These are phyloP conservation scores for Hydroisotoma schaefferi DNA, from an alignment of 2,888 invertebrate genomes.

Conservation along the genomic window DNA sequence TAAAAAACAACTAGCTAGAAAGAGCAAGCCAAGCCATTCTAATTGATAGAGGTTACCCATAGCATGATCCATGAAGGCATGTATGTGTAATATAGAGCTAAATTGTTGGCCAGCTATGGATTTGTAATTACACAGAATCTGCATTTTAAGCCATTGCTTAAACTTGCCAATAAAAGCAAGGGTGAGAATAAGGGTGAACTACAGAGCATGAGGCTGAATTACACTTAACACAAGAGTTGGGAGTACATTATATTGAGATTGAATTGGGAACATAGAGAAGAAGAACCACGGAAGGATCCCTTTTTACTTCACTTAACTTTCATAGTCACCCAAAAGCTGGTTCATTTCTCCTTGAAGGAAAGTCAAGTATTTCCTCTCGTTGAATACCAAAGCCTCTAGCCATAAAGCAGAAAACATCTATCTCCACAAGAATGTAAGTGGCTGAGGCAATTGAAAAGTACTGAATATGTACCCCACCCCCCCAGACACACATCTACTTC, in stretches of 20 bases:
- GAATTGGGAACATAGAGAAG: conserved; percentile 7
- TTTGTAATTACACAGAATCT: too few species aligned
- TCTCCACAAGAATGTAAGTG: conserved; percentile 3
- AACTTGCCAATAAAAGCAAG: background rate
- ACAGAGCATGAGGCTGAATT: conserved; percentile 5
- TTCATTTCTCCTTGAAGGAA: background rate
- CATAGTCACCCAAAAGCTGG: background rate
- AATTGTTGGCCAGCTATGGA: too few species aligned
- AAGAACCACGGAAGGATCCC: too few species aligned
- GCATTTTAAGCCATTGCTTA: too few species aligned
- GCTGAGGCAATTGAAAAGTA: too few species aligned
- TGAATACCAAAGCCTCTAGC: conserved; percentile 1
- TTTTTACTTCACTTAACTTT: background rate
- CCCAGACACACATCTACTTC: too few species aligned
- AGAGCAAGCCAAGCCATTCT: too few species aligned
- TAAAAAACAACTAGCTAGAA: too few species aligned
- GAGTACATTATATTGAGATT: conserved; percentile 8
- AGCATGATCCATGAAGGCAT: too few species aligned
- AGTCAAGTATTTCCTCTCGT: background rate
- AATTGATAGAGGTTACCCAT: too few species aligned
- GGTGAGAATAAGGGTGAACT: conserved; percentile 4
- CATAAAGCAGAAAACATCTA: background rate
- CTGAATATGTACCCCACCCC: too few species aligned
- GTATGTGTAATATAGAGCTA: too few species aligned
- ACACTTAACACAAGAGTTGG: conserved; percentile 2